phyloP scores from a whole-genome alignment of 2,113 vertebrate species.

The Todiramphus chloris region DNA sequence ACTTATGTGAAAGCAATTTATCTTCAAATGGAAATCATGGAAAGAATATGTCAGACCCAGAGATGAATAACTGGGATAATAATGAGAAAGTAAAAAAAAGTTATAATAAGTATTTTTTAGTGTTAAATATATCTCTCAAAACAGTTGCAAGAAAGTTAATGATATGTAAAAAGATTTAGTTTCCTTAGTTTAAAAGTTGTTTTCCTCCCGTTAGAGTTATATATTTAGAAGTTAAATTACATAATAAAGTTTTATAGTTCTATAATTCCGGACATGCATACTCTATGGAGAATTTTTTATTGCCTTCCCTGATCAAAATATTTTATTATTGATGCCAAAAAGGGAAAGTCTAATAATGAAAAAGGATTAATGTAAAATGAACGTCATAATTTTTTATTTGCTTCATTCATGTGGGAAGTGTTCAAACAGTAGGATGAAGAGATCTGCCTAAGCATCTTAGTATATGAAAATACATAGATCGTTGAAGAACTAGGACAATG shows the following conservation, averaged over 20 bases:
- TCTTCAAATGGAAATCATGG: not conserved
- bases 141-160: not conserved
- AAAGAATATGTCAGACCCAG: not conserved
- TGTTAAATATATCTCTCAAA: not conserved
- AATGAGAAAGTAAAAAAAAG: not conserved
- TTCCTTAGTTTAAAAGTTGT: not conserved
- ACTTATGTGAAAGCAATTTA: no score
- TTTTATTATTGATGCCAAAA: slow-evolving; percentile 38
- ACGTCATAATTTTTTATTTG: slow-evolving; percentile 11
- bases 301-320: not conserved
- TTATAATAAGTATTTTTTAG: not conserved
- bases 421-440: not conserved
- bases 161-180: not conserved
- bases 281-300: slow-evolving; percentile 9
- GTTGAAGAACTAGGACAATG: not conserved
- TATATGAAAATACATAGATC: not conserved
- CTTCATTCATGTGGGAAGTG: not conserved
- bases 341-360: slow-evolving; percentile 25
- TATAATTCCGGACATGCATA: not conserved
- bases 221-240: not conserved
- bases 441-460: not conserved
- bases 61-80: not conserved
- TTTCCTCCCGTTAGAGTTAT: not conserved
- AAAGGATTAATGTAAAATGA: not conserved
- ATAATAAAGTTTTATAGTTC: not conserved